A percentile compares a stretch with the other conserved stretches of the same genome.
These are phyloP conservation scores for Premnoplex brunnescens DNA, from an alignment of 2,797 vertebrate species.

Conservation along the genomic window DNA sequence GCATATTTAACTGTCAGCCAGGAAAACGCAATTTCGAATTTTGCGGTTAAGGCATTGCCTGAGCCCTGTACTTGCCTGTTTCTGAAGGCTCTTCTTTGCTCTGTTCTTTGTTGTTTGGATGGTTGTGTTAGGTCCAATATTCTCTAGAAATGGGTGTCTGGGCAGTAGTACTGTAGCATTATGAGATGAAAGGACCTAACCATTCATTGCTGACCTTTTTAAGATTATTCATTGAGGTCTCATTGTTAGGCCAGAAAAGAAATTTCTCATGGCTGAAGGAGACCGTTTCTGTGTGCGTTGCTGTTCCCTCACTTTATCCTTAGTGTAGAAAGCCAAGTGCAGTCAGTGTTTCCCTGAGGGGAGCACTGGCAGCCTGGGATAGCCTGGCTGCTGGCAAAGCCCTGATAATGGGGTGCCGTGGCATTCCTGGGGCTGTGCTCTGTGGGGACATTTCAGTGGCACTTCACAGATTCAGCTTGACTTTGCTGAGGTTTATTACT, in stretches of 20 bases:
- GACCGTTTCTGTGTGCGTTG: not conserved
- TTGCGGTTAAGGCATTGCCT: not conserved
- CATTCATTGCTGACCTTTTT: not conserved
- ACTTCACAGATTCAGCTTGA: not conserved
- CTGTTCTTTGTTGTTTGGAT: not conserved
- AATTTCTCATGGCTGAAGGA: not conserved
- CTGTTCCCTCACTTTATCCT: not conserved
- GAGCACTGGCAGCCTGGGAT: not conserved
- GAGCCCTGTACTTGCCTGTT: not conserved
- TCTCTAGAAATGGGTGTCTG: not conserved
- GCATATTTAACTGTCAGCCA: not conserved
- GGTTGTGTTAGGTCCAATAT: not conserved
- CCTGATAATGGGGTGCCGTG: fast-evolving
- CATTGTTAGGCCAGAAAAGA: not conserved
- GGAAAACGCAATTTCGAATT: not conserved
- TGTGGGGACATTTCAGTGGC: not conserved
- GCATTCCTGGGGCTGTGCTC: not conserved
- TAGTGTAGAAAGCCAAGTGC: not conserved
- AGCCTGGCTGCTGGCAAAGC: not conserved
- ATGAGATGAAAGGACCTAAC: not conserved
- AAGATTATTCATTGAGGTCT: not conserved
- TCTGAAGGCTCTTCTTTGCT: not conserved
- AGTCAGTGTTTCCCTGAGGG: not conserved
- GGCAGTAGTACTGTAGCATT: not conserved
- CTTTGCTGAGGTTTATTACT: conserved; percentile 35